Evolutionary conservation across 2,113 vertebrate species (phyloP).

Genomic region (Eurypyga helias): DNA sequence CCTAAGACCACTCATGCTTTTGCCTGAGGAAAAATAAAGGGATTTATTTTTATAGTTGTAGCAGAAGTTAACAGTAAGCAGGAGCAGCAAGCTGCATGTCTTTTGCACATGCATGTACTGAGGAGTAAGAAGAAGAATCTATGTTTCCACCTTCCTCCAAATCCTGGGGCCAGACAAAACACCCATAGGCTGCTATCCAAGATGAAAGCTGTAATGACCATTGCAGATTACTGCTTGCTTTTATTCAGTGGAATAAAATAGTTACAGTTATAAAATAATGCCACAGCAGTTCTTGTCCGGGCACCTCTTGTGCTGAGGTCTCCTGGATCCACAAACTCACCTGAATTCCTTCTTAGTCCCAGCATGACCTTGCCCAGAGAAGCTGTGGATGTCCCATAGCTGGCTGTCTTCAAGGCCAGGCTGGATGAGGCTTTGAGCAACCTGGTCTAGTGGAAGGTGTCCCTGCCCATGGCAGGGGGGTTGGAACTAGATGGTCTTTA

Average conservation of each 20-base stretch:
- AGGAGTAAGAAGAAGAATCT: not conserved
- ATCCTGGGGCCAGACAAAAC: not conserved
- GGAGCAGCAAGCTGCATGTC: not conserved
- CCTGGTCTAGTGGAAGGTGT: no score
- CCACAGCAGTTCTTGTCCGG: not conserved
- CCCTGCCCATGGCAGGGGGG: no score
- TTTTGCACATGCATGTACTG: not conserved
- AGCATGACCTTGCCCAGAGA: not conserved
- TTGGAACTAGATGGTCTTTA: no score
- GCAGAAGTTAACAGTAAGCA: not conserved
- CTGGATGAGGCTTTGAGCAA: no score
- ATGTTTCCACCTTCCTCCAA: not conserved
- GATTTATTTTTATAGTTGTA: not conserved
- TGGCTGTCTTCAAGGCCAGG: no score
- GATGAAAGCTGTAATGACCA: not conserved
- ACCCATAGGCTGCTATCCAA: accelerated
- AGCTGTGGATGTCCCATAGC: no score
- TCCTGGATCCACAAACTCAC: not conserved
- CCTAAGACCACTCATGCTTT: not conserved
- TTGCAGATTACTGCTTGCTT: not conserved
- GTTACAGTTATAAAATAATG: not conserved
- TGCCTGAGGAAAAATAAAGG: not conserved
- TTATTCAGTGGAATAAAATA: not conserved
- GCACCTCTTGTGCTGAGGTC: not conserved
- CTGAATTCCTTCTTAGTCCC: not conserved